Base-by-base conservation (phyloP, 2,888 invertebrate genomes). In the Phengaris arion region DNA sequence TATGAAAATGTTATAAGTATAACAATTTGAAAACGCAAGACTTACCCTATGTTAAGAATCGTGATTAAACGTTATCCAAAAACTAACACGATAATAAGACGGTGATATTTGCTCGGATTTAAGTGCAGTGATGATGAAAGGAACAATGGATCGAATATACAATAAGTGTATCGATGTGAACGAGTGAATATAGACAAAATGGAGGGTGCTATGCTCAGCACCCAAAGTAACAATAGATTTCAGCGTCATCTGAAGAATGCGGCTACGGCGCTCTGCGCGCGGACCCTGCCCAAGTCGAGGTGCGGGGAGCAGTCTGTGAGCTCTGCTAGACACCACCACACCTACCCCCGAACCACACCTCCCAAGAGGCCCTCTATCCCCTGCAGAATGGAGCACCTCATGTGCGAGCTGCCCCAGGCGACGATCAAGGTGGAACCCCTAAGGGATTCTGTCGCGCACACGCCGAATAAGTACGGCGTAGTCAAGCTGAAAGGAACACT, bases 121-220 rank as follows among this genome's bases (percentile, higher is more conserved):
- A 74, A 74, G 74, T 74, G 74, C 74, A 59, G 59, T 57, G 74
- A 72, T 57, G 74, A 72, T 74, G 59, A 57, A 46, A 7, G 55
- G 69, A 64, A 79, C 81, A 78, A 92, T 91, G 92, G 89, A 86
- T 85, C 86, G 74, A 88, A 87, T 81, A 87, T 88, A 86, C 84
- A 87, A 81, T 90, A 78, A 85, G 86, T 86, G 85, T 52, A 12
- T 48, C 85, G 83, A 76, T 70, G 55, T 75, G 76, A 74, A 77
- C 59, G n/a, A 76, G 77, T 75, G 74, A 68, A 70, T 57, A 9
- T 12, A 35, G 12, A 52, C 74, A 87, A 86, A 81, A 94, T 94
- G 94, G 94, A 94, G 85, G 92, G 94, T 85, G 94, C 94, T 81
- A 88, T 93, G 79, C 83, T 94, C 82, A 92, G 94, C 86, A 90